Evolutionary conservation across 2,797 vertebrate genomes (phyloP).

Genomic region (Acanthurus leucopareius): DNA sequence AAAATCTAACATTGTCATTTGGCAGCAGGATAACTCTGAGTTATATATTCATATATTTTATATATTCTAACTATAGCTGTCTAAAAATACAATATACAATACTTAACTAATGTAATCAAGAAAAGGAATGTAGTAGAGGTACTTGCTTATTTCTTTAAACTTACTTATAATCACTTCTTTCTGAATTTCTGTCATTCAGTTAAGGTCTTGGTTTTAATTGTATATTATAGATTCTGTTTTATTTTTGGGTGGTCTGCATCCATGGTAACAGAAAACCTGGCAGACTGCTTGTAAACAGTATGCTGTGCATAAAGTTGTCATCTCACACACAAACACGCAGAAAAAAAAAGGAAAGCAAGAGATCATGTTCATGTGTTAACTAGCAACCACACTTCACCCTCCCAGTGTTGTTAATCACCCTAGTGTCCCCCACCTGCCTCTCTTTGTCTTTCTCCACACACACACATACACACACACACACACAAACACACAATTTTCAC

Average conservation of each 20-base stretch:
- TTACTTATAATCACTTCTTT: background rate
- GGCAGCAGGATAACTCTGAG: too few relatives aligned
- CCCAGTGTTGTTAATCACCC: slow-evolving; percentile 31
- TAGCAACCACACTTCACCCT: slow-evolving; percentile 34
- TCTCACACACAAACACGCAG: slow-evolving; percentile 8
- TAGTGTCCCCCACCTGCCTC: background rate
- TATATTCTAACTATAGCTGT: too few relatives aligned
- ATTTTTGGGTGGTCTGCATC: background rate
- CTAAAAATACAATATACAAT: too few relatives aligned
- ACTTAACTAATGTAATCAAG: too few relatives aligned
- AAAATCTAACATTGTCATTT: too few relatives aligned
- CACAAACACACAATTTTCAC: slow-evolving; percentile 17
- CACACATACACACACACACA: too few relatives aligned
- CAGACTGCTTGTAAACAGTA: slow-evolving; percentile 25
- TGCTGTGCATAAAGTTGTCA: background rate
- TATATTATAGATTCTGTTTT: background rate
- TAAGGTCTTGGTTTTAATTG: background rate
- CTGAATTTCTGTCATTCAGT: background rate
- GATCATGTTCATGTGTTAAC: slow-evolving; percentile 51
- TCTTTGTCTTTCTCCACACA: too few relatives aligned
- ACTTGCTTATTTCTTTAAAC: too few relatives aligned
- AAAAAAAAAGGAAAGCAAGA: slow-evolving; percentile 6
- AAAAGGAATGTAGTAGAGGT: too few relatives aligned
- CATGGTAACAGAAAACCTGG: slow-evolving; percentile 30
- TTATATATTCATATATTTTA: too few relatives aligned